Evolutionary conservation across 2,888 invertebrate species (phyloP).

Genomic region (Homarus gammarus): DNA sequence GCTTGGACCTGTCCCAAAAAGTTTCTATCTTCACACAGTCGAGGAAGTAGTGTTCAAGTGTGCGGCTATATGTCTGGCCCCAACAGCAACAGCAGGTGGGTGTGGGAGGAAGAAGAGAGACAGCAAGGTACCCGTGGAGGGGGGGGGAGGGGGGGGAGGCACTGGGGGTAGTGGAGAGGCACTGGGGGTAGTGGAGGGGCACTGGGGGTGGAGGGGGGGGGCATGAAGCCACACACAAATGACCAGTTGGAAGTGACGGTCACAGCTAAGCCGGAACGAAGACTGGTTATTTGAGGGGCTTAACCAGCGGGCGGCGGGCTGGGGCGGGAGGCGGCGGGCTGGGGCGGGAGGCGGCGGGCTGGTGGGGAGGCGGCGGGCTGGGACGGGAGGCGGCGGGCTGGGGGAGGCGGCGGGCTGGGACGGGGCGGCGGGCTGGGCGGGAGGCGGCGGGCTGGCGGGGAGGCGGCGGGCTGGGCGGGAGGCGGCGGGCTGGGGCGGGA

Average conservation of each 20-base stretch:
- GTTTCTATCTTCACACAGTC: no score
- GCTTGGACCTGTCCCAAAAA: no score
- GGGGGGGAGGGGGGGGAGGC: no score
- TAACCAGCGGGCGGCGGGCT: slow-evolving; percentile 14
- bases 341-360: background rate
- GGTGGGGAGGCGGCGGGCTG: background rate
- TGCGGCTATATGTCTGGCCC: no score
- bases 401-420: background rate
- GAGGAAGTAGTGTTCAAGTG: no score
- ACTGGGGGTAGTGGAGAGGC: no score
- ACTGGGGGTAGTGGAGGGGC: no score
- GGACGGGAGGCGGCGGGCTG: background rate
- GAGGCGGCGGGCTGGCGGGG: background rate
- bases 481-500: background rate
- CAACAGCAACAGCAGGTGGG: no score
- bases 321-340: background rate
- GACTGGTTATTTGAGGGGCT: slow-evolving; percentile 39
- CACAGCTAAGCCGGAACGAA: slow-evolving; percentile 32
- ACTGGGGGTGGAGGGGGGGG: background rate
- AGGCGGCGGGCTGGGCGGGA: background rate
- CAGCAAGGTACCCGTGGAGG: no score
- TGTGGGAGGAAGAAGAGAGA: no score
- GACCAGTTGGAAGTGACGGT: slow-evolving; percentile 26
- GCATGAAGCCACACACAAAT: slow-evolving; percentile 25
- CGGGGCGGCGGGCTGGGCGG: background rate